Conservation (phyloP, 2,888 invertebrate genomes). For the Zelleria hepariella region DNA sequence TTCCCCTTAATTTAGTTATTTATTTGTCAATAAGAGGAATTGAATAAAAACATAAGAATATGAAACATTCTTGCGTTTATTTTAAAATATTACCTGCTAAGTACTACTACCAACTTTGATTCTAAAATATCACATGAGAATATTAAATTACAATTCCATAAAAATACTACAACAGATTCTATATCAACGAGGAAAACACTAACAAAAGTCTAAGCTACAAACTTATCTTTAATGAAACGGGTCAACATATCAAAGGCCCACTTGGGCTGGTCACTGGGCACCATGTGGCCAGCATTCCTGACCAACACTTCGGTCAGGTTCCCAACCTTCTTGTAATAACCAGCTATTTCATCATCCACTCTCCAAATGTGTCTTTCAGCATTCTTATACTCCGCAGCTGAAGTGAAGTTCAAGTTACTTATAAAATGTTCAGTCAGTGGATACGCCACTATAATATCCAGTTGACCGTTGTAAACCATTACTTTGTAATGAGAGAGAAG, state of each 20-base stretch:
- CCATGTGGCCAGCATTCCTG: conserved; percentile 84
- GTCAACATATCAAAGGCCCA: conserved; percentile 71
- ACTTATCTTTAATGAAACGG: conserved; percentile 55
- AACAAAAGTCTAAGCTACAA: conserved; percentile 14
- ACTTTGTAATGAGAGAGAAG: conserved; percentile 65
- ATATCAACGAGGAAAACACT: background rate
- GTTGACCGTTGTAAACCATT: conserved; percentile 76
- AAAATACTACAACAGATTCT: background rate
- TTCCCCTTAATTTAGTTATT: conserved; percentile 27
- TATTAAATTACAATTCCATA: background rate
- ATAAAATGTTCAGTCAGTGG: conserved; percentile 76
- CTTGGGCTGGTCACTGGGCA: conserved; percentile 73
- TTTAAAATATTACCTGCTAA: background rate
- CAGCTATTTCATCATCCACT: conserved; percentile 76
- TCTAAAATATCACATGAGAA: background rate
- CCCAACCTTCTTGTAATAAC: conserved; percentile 79
- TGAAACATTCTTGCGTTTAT: background rate
- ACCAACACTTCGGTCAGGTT: conserved; percentile 81
- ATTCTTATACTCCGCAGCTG: conserved; percentile 72
- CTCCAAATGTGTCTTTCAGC: conserved; percentile 77
- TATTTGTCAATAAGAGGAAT: conserved; percentile 26
- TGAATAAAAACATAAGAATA: conserved; percentile 11
- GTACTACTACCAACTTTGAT: no score
- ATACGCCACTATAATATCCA: conserved; percentile 76
- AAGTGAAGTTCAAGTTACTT: conserved; percentile 75